Evolutionary conservation across 1,140 invertebrate species (phyloP).

Genomic region (Pemphigus obesinymphae): DNA sequence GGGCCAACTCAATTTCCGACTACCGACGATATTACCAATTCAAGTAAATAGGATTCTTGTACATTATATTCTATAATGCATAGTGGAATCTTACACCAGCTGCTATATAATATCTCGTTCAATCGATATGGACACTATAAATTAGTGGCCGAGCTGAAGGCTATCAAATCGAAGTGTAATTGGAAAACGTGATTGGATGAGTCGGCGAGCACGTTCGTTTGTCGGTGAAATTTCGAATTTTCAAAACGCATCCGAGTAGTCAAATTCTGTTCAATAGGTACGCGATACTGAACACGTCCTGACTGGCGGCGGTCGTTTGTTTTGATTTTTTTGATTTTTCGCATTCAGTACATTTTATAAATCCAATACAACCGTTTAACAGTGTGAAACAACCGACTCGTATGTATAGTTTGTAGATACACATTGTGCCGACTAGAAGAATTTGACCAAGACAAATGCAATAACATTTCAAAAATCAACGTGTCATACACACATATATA

Average conservation of each 20-base stretch:
- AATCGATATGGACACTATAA: neutral
- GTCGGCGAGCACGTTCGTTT: neutral
- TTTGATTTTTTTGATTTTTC: neutral
- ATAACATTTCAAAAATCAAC: conserved; percentile 15
- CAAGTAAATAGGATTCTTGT: too few relatives aligned
- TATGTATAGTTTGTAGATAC: too few relatives aligned
- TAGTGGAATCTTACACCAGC: too few relatives aligned
- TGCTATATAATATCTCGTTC: too few relatives aligned
- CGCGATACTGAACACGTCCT: neutral
- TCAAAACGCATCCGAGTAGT: neutral
- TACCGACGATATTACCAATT: neutral
- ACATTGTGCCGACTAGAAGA: neutral
- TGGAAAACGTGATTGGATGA: conserved; percentile 7
- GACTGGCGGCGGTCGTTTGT: neutral
- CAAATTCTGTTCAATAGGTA: neutral
- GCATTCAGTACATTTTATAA: too few relatives aligned
- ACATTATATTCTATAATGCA: too few relatives aligned
- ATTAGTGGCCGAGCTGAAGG: conserved; percentile 4
- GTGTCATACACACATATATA: neutral
- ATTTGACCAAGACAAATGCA: conserved; percentile 15
- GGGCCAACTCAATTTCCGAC: neutral
- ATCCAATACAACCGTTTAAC: neutral
- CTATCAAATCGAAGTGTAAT: neutral
- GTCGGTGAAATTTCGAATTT: conserved; percentile 9
- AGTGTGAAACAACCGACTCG: neutral